A percentile compares a stretch with the other conserved stretches of the same genome.
Evolutionary conservation across 2,797 vertebrate species (phyloP).

Genomic region (Microctenopoma lineatum): DNA sequence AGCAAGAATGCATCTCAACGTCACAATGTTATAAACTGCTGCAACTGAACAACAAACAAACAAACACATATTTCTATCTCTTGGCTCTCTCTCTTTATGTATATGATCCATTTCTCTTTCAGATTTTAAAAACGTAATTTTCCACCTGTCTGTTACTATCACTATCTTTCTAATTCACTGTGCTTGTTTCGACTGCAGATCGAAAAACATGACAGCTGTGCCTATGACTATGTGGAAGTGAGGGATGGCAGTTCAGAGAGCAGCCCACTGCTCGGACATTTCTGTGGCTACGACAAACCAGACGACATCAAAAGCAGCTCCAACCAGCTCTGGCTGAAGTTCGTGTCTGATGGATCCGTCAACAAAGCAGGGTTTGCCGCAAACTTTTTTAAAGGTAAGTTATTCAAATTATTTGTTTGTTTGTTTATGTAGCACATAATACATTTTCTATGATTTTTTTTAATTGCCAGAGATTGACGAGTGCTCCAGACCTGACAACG

Average conservation of each 20-base stretch:
- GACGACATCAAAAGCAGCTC: slow-evolving; percentile 93
- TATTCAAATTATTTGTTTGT: background rate
- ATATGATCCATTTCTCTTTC: background rate
- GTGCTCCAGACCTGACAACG: slow-evolving; percentile 90
- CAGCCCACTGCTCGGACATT: slow-evolving; percentile 89
- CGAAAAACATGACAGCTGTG: slow-evolving; percentile 93
- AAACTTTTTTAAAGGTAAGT: slow-evolving; percentile 94
- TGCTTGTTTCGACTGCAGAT: slow-evolving; percentile 78
- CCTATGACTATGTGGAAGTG: slow-evolving; percentile 95
- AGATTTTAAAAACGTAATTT: background rate
- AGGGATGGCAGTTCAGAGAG: slow-evolving; percentile 88
- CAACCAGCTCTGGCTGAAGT: slow-evolving; percentile 96
- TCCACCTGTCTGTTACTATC: background rate
- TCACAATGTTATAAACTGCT: no score
- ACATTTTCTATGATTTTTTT: slow-evolving; percentile 6
- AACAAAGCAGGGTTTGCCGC: slow-evolving; percentile 95
- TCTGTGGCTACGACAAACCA: slow-evolving; percentile 94
- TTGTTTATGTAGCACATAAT: background rate
- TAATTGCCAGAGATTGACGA: slow-evolving; percentile 90
- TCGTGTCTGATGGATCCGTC: slow-evolving; percentile 94
- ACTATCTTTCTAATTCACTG: background rate
- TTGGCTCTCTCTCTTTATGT: no score
- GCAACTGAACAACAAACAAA: no score
- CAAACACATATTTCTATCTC: no score
- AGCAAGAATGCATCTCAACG: background rate